Base-by-base conservation (phyloP, 1,140 invertebrate genomes). In the Riptortus pedestris region DNA sequence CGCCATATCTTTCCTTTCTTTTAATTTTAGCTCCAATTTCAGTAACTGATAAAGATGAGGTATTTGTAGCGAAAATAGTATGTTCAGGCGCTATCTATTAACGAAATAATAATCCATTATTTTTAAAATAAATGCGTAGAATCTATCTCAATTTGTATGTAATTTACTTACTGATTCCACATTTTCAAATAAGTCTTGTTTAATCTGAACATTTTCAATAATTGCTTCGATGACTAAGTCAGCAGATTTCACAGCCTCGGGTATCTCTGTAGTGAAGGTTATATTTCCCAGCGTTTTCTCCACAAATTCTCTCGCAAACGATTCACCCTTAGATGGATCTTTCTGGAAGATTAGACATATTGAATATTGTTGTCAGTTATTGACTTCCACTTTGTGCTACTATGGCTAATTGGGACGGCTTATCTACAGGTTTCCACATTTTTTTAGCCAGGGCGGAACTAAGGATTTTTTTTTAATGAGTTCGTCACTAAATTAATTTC, bases 201-300 rank as follows among this genome's bases (percentile, higher is more conserved):
- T 94, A 0, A 85, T 71, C 45, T 83, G 80, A 38, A 94, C 74
- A 72, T 92, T 92, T 73, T 94, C 91, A 62, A 93, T 82, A 73
- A 93, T 90, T 5, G 91, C 91, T 77, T 94, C 90, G 26, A 93
- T 80, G 16, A 94, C 86, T 18, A 94, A 73, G 75, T 93, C 89
- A 18, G 85, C 74, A 55, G 79, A 74, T 70, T 83, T 79, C 0
- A 85, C 83, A 61, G 83, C 78, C 45, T 77, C 77, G 2, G 76
- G 73, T 7, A 84, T 67, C 72, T 85, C 79, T 9, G 83, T 83
- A 0, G 79, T 78, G 12, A 65, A 67, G 27, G 78, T 80, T 20
- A 93, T 78, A 45, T 80, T 79, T 2, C 71, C 73, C 64, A 87
- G 68, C 0, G 85, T 76, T 20, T 84, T 81, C 0, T 76, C 67